Evolutionary conservation across 2,888 invertebrate genomes (phyloP).

Genomic region (Caenorhabditis sulstoni): DNA sequence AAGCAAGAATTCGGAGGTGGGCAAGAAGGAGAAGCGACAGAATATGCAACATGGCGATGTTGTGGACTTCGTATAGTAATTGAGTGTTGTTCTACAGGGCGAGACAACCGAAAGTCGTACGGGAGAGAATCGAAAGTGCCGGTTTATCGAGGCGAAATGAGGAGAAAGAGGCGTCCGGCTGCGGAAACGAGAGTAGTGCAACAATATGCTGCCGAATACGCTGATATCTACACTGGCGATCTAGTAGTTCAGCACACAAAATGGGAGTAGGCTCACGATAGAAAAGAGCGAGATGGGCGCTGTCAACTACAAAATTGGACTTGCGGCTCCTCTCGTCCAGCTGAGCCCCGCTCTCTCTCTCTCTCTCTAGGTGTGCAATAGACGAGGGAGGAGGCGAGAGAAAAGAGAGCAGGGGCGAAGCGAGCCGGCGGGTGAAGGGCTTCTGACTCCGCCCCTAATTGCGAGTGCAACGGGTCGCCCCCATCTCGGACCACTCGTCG

Average conservation of each 20-base stretch:
- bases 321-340: slow-evolving; percentile 42
- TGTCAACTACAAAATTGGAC: slow-evolving; percentile 56
- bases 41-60: slow-evolving; percentile 44
- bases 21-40: slow-evolving; percentile 39
- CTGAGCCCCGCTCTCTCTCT: slow-evolving; percentile 37
- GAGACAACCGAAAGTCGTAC: slow-evolving; percentile 13
- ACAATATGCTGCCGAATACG: slow-evolving; percentile 40
- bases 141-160: slow-evolving; percentile 51
- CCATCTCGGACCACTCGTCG: slow-evolving; percentile 1
- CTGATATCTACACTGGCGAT: slow-evolving; percentile 44
- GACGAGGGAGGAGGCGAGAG: slow-evolving; percentile 39
- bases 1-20: slow-evolving; percentile 30
- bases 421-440: slow-evolving; percentile 30
- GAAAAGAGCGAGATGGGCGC: slow-evolving; percentile 25
- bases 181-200: slow-evolving; percentile 31
- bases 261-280: slow-evolving; percentile 24
- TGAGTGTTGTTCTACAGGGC: slow-evolving; percentile 31
- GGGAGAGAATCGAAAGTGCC: slow-evolving; percentile 50
- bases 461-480: slow-evolving; percentile 33
- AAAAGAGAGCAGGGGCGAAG: slow-evolving; percentile 28
- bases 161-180: slow-evolving; percentile 9
- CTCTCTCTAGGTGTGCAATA: slow-evolving; percentile 52
- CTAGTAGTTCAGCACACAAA: slow-evolving; percentile 27
- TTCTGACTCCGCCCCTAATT: slow-evolving; percentile 58
- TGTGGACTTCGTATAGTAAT: slow-evolving; percentile 40